Conservation (phyloP, 2,888 invertebrate genomes). For the Drosophila merina region DNA sequence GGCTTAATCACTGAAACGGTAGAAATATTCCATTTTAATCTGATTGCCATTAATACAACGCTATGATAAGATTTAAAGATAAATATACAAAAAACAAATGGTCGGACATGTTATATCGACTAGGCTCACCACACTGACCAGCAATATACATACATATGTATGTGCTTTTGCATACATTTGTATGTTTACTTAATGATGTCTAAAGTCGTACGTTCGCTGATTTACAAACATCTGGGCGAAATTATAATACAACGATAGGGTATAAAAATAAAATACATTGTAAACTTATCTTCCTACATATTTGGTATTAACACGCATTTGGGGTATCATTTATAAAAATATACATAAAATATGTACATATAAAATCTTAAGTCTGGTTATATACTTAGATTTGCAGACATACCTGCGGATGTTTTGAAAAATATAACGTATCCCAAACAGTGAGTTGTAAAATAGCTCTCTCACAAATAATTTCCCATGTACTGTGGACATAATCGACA, state of each 20-base stretch:
- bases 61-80: too few relatives aligned
- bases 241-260: not conserved
- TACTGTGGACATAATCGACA: conserved; percentile 55
- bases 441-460: conserved; percentile 17
- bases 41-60: too few relatives aligned
- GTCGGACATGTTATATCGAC: too few relatives aligned
- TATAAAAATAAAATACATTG: not conserved
- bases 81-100: too few relatives aligned
- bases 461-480: conserved; percentile 25
- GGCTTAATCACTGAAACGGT: too few relatives aligned
- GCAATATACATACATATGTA: not conserved
- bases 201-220: not conserved
- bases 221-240: not conserved
- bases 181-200: not conserved
- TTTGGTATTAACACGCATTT: not conserved
- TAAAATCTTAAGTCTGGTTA: not conserved
- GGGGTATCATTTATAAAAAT: not conserved
- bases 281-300: not conserved
- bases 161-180: not conserved
- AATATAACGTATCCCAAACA: not conserved
- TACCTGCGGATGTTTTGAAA: not conserved
- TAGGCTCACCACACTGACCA: too few relatives aligned
- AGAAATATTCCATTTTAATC: too few relatives aligned
- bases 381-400: not conserved
- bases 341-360: not conserved